These are phyloP conservation scores for Cyclura pinguis DNA, from an alignment of 2,797 vertebrate species.

Conservation along the genomic window DNA sequence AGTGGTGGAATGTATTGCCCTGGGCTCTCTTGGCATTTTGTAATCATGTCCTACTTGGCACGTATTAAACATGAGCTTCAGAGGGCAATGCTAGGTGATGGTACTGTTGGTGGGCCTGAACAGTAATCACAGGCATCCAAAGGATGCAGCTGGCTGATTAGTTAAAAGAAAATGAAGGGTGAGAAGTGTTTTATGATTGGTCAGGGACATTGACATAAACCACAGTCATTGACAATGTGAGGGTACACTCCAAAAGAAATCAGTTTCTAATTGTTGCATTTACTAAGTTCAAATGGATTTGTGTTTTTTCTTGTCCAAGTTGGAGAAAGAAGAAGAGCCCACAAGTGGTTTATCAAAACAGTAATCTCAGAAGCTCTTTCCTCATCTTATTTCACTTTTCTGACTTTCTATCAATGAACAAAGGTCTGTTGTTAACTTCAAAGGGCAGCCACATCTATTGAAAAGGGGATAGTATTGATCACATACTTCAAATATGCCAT, in stretches of 20 bases:
- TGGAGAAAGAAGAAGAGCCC: constrained; percentile 46
- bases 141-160: constrained; percentile 36
- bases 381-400: constrained; percentile 51
- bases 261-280: constrained; percentile 65
- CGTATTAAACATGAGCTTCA: constrained; percentile 40
- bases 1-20: not conserved
- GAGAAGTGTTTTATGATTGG: constrained; percentile 43
- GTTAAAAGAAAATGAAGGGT: constrained; percentile 27
- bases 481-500: constrained; percentile 41
- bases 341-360: constrained; percentile 55
- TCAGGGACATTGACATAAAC: constrained; percentile 49
- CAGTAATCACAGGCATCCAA: constrained; percentile 45
- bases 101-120: constrained; percentile 14
- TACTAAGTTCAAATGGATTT: constrained; percentile 65
- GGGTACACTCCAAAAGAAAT: constrained; percentile 59
- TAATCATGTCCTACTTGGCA: constrained; percentile 33
- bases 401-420: constrained; percentile 54
- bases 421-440: constrained; percentile 68
- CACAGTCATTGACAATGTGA: constrained; percentile 51
- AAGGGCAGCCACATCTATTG: constrained; percentile 66
- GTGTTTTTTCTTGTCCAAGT: constrained; percentile 57
- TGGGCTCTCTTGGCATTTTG: constrained; percentile 4
- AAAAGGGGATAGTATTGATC: constrained; percentile 72
- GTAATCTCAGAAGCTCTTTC: constrained; percentile 53
- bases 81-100: constrained; percentile 15